Base-by-base conservation (phyloP, 1,140 invertebrate species). In the Zaprionus nigranus region DNA sequence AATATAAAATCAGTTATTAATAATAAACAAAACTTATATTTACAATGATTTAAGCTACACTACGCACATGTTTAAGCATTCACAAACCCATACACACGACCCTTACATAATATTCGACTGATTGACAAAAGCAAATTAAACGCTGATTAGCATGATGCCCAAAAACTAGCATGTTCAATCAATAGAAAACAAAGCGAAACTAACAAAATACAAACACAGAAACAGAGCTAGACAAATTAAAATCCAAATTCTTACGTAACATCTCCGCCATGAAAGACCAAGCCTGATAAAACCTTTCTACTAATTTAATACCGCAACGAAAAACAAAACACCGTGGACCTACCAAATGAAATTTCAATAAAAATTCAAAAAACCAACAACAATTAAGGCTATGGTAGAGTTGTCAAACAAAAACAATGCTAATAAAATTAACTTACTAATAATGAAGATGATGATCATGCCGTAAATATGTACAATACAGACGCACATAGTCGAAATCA, bases 401-500 rank as follows among this genome's bases (percentile, higher is more conserved):
- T 61, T 74, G 71, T 61, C 58, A 82, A 73, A 75, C 83, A 84
- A 87, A 83, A 78, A 69, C 59, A 59, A 56, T 51, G 63, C 53
- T 87, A 84, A 88, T 88, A 83, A 88, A 87, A 87, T 87, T 87
- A 87, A 87, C 84, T 88, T 75, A 79, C 83, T 87, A 87, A 87
- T 87, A 87, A 87, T 87, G 83, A 87, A 87, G 60, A 78, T 49
- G 82, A 87, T 87, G 80, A 87, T 88, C 81, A 63, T 56, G 67
- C 63, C 77, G 49, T 22, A 67, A 58, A 54, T 13, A 17, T 40
- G 34, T 20, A 51, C 34, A 30, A 49, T 20, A 34, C 51, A 57
- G 70, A 61, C 56, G 49, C 54, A 63, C 74, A 61, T 62, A 79
- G 66, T 74, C 57, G 53, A 88, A 84, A 83, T 87, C 83, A 88